These are phyloP conservation scores for Phalacrocorax pelagicus DNA, from an alignment of 2,113 vertebrate genomes.

Conservation along the genomic window DNA sequence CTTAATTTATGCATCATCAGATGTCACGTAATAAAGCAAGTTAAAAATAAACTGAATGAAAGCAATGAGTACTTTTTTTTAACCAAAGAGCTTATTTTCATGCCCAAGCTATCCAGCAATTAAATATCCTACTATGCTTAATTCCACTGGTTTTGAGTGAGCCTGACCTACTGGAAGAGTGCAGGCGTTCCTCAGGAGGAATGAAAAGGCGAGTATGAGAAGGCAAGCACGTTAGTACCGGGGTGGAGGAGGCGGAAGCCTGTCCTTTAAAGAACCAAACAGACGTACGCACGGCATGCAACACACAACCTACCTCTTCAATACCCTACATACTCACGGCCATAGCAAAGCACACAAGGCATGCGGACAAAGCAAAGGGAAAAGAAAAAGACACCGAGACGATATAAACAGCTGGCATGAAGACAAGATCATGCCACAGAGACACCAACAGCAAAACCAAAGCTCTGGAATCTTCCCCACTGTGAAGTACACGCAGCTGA, in stretches of 20 bases:
- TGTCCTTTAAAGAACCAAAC: neutral
- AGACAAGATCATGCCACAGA: neutral
- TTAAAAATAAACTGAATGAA: neutral
- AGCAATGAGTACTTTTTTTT: neutral
- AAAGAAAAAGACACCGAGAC: neutral
- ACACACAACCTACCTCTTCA: neutral
- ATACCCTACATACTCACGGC: neutral
- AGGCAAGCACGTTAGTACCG: neutral
- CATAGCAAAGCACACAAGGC: neutral
- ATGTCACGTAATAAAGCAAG: neutral
- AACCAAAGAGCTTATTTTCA: neutral
- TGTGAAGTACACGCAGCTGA: neutral
- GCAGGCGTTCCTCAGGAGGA: neutral
- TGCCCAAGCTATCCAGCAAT: neutral
- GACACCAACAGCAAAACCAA: neutral
- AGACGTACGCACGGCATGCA: neutral
- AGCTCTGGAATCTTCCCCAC: conserved; percentile 14
- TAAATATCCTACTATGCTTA: neutral
- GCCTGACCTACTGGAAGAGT: neutral
- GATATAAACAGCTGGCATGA: neutral
- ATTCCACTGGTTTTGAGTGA: neutral
- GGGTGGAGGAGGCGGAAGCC: neutral
- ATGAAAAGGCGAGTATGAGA: neutral
- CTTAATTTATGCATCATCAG: neutral
- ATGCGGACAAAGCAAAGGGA: neutral